A percentile compares a stretch with the other conserved stretches of the same genome.
Conservation (phyloP, 1,140 invertebrate species). For the Drosophila lini region DNA sequence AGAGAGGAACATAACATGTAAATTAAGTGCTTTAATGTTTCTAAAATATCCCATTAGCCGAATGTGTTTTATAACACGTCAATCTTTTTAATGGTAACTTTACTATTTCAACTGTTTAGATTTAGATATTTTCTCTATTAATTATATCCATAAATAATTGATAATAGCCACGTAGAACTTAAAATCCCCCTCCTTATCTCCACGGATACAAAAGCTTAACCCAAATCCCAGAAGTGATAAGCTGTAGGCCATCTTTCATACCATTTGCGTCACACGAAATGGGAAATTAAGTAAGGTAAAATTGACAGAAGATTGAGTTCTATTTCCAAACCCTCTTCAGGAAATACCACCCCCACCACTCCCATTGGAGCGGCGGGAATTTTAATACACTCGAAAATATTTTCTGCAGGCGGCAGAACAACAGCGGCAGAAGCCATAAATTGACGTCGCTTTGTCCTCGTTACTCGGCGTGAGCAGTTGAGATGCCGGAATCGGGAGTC, state of each 20-base stretch:
- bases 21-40: neutral
- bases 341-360: conserved; percentile 3
- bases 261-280: conserved; percentile 38
- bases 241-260: conserved; percentile 8
- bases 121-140: neutral
- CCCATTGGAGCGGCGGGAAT: conserved; percentile 22
- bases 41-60: neutral
- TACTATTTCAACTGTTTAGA: neutral
- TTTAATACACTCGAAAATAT: conserved; percentile 75
- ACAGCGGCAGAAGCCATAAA: conserved; percentile 32
- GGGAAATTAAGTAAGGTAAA: conserved; percentile 73
- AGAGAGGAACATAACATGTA: neutral
- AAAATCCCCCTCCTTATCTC: neutral
- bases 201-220: neutral
- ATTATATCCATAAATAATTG: neutral
- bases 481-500: conserved; percentile 30
- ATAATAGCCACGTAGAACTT: neutral
- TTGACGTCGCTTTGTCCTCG: conserved; percentile 36
- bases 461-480: conserved; percentile 23
- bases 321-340: conserved; percentile 11
- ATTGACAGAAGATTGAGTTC: conserved; percentile 67
- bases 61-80: neutral
- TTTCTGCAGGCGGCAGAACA: conserved; percentile 29
- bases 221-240: conserved; percentile 30
- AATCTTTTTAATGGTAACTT: neutral